These are phyloP conservation scores for Ooceraea biroi DNA, from an alignment of 1,140 invertebrate genomes.

Conservation along the genomic window DNA sequence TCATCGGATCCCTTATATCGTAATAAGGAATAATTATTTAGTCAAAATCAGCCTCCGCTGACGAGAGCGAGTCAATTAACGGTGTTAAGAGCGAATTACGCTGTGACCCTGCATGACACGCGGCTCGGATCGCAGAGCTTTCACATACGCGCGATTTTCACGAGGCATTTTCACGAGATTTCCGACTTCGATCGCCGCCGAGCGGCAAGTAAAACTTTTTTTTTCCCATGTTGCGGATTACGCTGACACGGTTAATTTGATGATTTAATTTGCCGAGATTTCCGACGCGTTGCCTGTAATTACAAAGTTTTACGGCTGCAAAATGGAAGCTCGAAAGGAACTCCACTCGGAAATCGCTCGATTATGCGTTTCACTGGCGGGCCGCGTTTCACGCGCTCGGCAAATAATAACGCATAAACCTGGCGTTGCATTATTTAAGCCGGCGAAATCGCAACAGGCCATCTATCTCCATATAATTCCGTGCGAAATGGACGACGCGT, in stretches of 20 bases:
- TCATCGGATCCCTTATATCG: background rate
- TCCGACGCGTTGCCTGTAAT: no score
- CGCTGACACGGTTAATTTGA: background rate
- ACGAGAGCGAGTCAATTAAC: constrained; percentile 39
- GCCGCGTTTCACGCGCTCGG: background rate
- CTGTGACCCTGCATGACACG: background rate
- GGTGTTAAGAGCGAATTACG: constrained; percentile 21
- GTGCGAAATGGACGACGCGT: background rate
- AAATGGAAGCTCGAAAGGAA: constrained; percentile 36
- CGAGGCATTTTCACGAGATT: constrained; percentile 45
- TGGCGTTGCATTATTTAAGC: constrained; percentile 34
- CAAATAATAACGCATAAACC: constrained; percentile 3
- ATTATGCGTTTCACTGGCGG: constrained; percentile 24
- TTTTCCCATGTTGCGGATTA: constrained; percentile 36
- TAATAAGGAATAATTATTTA: constrained; percentile 57
- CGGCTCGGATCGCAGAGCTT: constrained; percentile 19
- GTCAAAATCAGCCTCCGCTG: constrained; percentile 3
- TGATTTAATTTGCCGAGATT: constrained; percentile 21
- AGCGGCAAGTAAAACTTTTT: constrained; percentile 22
- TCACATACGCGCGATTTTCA: background rate
- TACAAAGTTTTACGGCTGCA: no score
- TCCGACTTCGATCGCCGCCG: constrained; percentile 4
- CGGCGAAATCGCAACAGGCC: constrained; percentile 20
- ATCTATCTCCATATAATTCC: constrained; percentile 6
- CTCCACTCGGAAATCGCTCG: no score